phyloP scores from a whole-genome alignment of 2,888 invertebrate genomes.

The Hofmannophila pseudospretella region DNA sequence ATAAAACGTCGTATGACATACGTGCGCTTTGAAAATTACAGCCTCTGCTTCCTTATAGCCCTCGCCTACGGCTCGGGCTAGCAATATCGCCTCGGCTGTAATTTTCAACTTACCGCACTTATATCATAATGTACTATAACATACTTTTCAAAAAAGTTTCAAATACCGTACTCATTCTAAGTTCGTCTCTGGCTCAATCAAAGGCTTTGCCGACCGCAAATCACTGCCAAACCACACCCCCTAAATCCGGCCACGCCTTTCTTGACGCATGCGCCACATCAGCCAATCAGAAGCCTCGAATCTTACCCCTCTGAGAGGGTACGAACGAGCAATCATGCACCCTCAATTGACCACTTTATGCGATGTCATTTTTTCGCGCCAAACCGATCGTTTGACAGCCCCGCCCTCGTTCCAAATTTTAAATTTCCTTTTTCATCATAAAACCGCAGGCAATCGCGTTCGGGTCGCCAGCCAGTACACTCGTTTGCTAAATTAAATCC shows the following conservation, averaged over 20 bases:
- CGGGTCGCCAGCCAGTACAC: constrained; percentile 36
- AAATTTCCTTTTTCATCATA: constrained; percentile 59
- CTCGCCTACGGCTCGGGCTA: too few relatives aligned
- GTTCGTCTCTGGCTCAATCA: constrained; percentile 59
- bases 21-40: too few relatives aligned
- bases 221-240: constrained; percentile 70
- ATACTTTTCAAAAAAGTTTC: too few relatives aligned
- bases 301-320: constrained; percentile 31
- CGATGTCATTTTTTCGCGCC: constrained; percentile 70
- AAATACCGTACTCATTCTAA: too few relatives aligned
- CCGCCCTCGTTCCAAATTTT: constrained; percentile 56
- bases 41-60: too few relatives aligned
- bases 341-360: constrained; percentile 64
- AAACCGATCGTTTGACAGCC: constrained; percentile 59
- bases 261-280: constrained; percentile 50
- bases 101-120: too few relatives aligned
- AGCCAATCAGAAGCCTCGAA: constrained; percentile 43
- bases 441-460: constrained; percentile 51
- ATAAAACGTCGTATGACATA: too few relatives aligned
- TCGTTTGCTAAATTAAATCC: constrained; percentile 27
- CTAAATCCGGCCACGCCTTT: constrained; percentile 56
- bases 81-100: too few relatives aligned
- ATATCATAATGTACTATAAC: too few relatives aligned
- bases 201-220: constrained; percentile 70
- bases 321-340: constrained; percentile 39